These are phyloP conservation scores for Drosophila bocqueti DNA, from an alignment of 1,140 invertebrate genomes.

Conservation along the genomic window DNA sequence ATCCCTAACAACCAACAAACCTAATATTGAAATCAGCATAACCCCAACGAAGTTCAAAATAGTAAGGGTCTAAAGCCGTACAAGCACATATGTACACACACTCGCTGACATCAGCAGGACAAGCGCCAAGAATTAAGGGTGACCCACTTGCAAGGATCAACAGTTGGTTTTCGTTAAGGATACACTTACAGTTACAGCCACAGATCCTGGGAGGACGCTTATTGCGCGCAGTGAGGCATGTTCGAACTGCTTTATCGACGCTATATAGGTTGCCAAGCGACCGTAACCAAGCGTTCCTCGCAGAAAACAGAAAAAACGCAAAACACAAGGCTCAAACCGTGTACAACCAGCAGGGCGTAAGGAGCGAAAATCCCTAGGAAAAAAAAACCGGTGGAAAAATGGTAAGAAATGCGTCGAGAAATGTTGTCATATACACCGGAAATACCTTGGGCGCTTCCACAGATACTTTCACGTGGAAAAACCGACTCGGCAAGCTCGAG, in stretches of 20 bases:
- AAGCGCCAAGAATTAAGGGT: slow-evolving; percentile 32
- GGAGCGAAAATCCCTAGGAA: slow-evolving; percentile 14
- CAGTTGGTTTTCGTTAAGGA: slow-evolving; percentile 25
- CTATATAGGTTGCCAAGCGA: slow-evolving; percentile 73
- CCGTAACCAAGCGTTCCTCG: slow-evolving; percentile 67
- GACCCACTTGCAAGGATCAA: slow-evolving; percentile 29
- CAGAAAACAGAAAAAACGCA: slow-evolving; percentile 38
- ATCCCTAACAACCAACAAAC: not conserved
- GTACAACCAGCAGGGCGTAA: slow-evolving; percentile 13
- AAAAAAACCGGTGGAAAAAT: slow-evolving; percentile 45
- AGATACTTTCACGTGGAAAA: slow-evolving; percentile 91
- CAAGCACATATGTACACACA: not conserved
- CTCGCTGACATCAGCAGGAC: slow-evolving; percentile 17
- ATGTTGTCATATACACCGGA: slow-evolving; percentile 39
- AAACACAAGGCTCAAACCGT: slow-evolving; percentile 17
- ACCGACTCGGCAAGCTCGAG: slow-evolving; percentile 87
- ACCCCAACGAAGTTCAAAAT: not conserved
- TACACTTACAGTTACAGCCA: slow-evolving; percentile 7
- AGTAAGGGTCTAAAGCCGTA: not conserved
- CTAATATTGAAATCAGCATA: not conserved
- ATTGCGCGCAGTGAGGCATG: slow-evolving; percentile 47
- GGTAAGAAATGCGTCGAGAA: slow-evolving; percentile 68
- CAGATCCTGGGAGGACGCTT: slow-evolving; percentile 7
- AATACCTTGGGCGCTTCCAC: slow-evolving; percentile 53
- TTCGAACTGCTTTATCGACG: slow-evolving; percentile 72